A percentile compares a stretch with the other conserved stretches of the same genome.
Conservation (phyloP, 2,113 vertebrate genomes). For the Passerina amoena region DNA sequence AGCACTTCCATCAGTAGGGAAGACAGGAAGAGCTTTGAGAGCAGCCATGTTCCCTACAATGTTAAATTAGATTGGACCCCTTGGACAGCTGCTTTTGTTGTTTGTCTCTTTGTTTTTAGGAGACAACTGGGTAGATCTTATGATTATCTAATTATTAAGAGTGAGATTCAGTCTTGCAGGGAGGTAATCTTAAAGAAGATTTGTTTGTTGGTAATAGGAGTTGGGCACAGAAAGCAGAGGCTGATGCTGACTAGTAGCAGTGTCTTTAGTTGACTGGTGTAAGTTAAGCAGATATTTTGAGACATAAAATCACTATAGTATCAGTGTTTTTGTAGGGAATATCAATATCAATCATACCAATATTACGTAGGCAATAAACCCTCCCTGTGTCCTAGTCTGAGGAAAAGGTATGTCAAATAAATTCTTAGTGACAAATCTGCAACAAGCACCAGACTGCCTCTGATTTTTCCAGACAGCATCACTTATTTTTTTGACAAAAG, state of each 20-base stretch:
- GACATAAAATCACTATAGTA: background rate
- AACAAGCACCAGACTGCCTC: background rate
- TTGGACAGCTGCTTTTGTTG: background rate
- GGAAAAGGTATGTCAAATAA: background rate
- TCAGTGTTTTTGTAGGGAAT: background rate
- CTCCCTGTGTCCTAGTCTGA: background rate
- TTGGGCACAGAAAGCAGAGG: background rate
- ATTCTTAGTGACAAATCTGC: background rate
- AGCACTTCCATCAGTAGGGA: background rate
- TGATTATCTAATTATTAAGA: background rate
- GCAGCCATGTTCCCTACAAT: background rate
- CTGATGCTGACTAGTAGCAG: background rate
- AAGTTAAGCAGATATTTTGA: background rate
- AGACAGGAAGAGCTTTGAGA: background rate
- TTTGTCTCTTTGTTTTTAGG: background rate
- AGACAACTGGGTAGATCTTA: background rate
- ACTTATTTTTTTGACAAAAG: constrained; percentile 16
- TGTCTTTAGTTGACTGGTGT: background rate
- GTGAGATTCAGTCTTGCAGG: background rate
- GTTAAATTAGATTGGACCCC: background rate
- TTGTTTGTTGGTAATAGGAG: background rate
- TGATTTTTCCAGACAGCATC: background rate
- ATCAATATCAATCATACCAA: background rate
- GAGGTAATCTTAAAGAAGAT: background rate
- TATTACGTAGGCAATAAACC: background rate